phyloP scores from a whole-genome alignment of 2,113 vertebrate species.

The Ammospiza nelsoni region DNA sequence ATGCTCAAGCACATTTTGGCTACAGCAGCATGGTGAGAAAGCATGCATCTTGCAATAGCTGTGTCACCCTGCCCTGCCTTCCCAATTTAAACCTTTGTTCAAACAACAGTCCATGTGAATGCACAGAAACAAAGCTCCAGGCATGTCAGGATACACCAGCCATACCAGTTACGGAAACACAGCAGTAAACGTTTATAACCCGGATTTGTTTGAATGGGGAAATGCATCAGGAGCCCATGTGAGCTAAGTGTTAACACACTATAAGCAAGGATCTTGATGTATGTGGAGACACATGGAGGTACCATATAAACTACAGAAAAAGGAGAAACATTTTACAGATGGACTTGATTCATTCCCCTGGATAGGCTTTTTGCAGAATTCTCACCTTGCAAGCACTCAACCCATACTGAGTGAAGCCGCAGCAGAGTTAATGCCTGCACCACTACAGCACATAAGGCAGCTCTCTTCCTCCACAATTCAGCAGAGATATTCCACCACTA shows the following conservation, averaged over 20 bases:
- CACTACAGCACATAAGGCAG: fast-evolving
- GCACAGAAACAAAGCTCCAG: not conserved
- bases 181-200: not conserved
- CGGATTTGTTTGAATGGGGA: not conserved
- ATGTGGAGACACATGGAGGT: not conserved
- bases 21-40: not conserved
- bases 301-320: not conserved
- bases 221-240: not conserved
- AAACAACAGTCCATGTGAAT: not conserved
- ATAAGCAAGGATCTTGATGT: not conserved
- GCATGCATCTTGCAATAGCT: not conserved
- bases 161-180: not conserved
- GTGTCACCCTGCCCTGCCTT: not conserved
- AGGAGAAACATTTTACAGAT: not conserved
- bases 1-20: not conserved
- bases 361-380: not conserved
- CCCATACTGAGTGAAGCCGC: not conserved
- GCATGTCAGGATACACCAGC: not conserved
- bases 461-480: not conserved
- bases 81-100: not conserved
- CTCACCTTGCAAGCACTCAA: not conserved
- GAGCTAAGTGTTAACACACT: not conserved
- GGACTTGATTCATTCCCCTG: not conserved
- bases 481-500: not conserved
- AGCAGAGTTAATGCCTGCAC: not conserved